These are phyloP conservation scores for Misgurnus mizolepis DNA, from an alignment of 2,113 vertebrate species.

Conservation along the genomic window DNA sequence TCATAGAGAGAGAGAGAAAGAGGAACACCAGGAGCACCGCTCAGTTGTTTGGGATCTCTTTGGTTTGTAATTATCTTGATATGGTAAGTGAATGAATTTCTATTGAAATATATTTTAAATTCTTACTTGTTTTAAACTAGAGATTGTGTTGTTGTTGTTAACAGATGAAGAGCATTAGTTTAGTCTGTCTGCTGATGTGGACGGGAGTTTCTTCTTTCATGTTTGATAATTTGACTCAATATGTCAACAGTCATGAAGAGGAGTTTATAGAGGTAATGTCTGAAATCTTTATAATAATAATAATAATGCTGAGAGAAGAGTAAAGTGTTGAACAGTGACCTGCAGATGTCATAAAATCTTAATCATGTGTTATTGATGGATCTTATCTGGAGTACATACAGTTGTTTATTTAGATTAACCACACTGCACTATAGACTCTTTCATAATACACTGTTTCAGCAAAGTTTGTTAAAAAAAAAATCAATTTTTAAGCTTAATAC, in stretches of 20 bases:
- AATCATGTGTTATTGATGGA: neutral
- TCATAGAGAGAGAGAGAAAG: neutral
- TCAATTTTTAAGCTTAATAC: no score
- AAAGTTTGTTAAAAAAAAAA: no score
- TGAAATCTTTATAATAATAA: no score
- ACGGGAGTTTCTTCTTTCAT: neutral
- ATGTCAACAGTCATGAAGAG: slow-evolving; percentile 45
- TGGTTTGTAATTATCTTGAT: neutral
- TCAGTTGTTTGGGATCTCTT: neutral
- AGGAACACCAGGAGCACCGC: no score
- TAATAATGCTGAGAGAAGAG: no score
- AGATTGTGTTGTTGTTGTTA: neutral
- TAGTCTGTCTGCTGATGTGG: slow-evolving; percentile 30
- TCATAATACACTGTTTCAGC: no score
- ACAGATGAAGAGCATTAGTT: slow-evolving; percentile 37
- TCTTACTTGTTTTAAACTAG: neutral
- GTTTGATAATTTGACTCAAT: slow-evolving; percentile 15
- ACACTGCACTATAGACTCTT: no score
- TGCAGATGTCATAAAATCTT: neutral
- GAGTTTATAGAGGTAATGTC: slow-evolving; percentile 48
- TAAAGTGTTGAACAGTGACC: no score
- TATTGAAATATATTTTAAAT: neutral
- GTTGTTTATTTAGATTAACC: no score
- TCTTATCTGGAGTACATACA: neutral
- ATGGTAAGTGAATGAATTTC: neutral